Evolutionary conservation across 2,113 vertebrate genomes (phyloP), one percentile per base, ranked within the genome.

Genomic region (Coregonus clupeaformis): DNA sequence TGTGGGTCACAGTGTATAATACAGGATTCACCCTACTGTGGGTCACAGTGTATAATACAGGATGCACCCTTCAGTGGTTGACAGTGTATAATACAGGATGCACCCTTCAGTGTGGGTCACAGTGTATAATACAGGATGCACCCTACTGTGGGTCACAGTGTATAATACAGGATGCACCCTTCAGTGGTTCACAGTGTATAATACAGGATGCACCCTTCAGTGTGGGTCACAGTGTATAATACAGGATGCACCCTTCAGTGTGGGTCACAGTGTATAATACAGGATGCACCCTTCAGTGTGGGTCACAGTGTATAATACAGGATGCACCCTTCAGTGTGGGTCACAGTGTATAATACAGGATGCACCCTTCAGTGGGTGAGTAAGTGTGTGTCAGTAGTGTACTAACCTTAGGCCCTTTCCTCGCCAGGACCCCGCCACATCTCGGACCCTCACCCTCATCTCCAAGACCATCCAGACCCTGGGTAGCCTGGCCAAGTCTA

Each of bases 391-490:
- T 57, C 60, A 12, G 29, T 42, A 47, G 5, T 12, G 72, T 27
- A 63, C 16, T 45, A 63, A 74, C 82, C 20, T 63, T 27, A 79
- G 7, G n/a, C 24, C 13, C 12, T 16, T 13, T 49, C 47, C 25
- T 47, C 3, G 1, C 30, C 86, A 99, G 98, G 98, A 99, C 81
- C 95, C 95, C 0, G 93, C 95, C 85, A 98, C 96, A 1, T 98
- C 97, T 20, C 93, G 98, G 87, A 99, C 97, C 18, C 93, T 99
- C 83, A 99, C 97, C 0, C 96, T 99, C 49, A 95, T 99, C 86
- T 99, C 98, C 69, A 99, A 99, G 92, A 98, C 98, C 0, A 97
- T 99, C 87, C 98, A 99, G 89, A 99, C 97, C 0, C 89, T 99
- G 27, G 97, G 98, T 80, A 99, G 98, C 81, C 93, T 99, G 30